Conservation (phyloP, 2,888 invertebrate genomes). For the Podotricha telesiphe region DNA sequence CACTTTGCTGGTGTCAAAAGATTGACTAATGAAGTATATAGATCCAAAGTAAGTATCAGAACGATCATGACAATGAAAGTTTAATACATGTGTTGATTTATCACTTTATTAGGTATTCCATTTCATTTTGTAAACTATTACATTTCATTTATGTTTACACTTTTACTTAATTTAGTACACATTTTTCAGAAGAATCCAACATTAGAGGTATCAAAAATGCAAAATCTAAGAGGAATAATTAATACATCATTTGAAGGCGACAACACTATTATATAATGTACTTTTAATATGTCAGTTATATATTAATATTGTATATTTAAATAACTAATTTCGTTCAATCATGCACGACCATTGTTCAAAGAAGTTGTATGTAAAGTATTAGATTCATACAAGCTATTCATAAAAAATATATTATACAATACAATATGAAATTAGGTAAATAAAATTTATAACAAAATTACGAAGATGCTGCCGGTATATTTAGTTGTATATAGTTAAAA, state of each 20-base stretch:
- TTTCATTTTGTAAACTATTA: neutral
- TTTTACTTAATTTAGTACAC: constrained; percentile 34
- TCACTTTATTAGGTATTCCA: neutral
- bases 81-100: neutral
- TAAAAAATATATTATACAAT: neutral
- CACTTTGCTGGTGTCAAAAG: constrained; percentile 86
- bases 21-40: constrained; percentile 74
- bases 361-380: neutral
- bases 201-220: constrained; percentile 55
- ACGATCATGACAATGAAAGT: neutral
- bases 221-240: constrained; percentile 58
- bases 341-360: neutral
- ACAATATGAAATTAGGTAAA: neutral
- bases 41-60: constrained; percentile 58
- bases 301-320: neutral
- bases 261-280: constrained; percentile 29
- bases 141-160: constrained; percentile 6
- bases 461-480: neutral
- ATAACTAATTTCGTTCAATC: constrained; percentile 1
- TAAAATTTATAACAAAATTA: neutral
- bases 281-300: neutral
- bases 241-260: constrained; percentile 67
- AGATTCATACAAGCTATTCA: too few relatives aligned
- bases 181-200: constrained; percentile 53
- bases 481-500: too few relatives aligned